These are phyloP conservation scores for Pseudomyrmex cubaensis DNA, from an alignment of 1,140 invertebrate genomes.

Conservation along the genomic window DNA sequence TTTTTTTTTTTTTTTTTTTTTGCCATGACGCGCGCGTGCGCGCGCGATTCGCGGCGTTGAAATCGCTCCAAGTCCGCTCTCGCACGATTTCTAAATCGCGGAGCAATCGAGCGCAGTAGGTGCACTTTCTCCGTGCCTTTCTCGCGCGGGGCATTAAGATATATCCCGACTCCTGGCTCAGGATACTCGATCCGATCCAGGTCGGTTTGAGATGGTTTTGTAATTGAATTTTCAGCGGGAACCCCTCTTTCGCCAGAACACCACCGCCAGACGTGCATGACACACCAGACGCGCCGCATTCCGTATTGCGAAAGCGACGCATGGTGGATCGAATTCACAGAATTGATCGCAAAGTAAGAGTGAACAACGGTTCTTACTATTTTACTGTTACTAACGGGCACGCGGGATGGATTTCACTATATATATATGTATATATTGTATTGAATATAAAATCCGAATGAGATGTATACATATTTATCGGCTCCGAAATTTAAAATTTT, in stretches of 20 bases:
- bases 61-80: slow-evolving; percentile 65
- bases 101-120: slow-evolving; percentile 56
- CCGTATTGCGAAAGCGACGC: slow-evolving; percentile 69
- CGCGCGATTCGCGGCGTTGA: slow-evolving; percentile 43
- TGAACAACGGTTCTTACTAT: slow-evolving; percentile 63
- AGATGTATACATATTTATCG: no score
- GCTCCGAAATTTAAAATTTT: no score
- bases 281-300: neutral
- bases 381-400: slow-evolving; percentile 53
- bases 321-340: slow-evolving; percentile 59
- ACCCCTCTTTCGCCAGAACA: neutral
- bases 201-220: slow-evolving; percentile 65
- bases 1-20: slow-evolving; percentile 36
- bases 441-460: neutral
- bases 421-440: no score
- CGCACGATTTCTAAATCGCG: slow-evolving; percentile 67
- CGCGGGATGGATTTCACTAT: slow-evolving; percentile 1
- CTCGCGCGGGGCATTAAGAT: slow-evolving; percentile 52
- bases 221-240: slow-evolving; percentile 68
- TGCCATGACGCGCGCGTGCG: slow-evolving; percentile 60
- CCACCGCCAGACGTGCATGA: slow-evolving; percentile 20
- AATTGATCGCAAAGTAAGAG: slow-evolving; percentile 70
- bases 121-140: slow-evolving; percentile 71
- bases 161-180: slow-evolving; percentile 46
- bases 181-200: slow-evolving; percentile 61